Base-by-base conservation (phyloP, 37 sponge, comb jelly and placozoan genomes). In the Aphrocallistes beatrix region DNA sequence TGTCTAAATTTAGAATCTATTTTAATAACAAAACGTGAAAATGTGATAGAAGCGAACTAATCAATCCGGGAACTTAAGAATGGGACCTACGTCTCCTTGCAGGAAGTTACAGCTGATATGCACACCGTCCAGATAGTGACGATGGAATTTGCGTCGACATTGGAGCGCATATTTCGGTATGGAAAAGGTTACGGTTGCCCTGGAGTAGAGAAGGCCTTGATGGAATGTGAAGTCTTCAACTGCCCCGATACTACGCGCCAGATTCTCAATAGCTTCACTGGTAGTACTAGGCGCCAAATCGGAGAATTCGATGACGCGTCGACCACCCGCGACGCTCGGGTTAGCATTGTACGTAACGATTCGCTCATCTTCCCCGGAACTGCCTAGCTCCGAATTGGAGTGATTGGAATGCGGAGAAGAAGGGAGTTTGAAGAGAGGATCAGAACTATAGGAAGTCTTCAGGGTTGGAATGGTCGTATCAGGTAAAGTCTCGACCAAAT, bases 271-370 rank as follows among this genome's bases (percentile, higher is more conserved):
- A 19, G 75, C n/a, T 13, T 28, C 75, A 28, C 17, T 60, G 6
- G 75, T 60, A 60, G 75, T 60, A 28, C 3, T 60, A 60, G 75
- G 75, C 75, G 75, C 75, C 75, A 60, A 60, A 60, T 60, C 75
- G 10, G 75, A 25, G 75, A 60, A 60, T 32, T 60, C 75, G 8
- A 60, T 28, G 3, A 60, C 75, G 25, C 75, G 25, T 30, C 75
- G 8, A 8, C 75, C 75, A 30, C 75, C 75, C 3, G 75, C 75
- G n/a, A 60, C 34, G n/a, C 10, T 60, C 34, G 75, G 75, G n/a
- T 60, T 60, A 19, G 75, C 75, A 28, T 60, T 30, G 34, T 60
- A 60, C 3, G 75, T 60, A 32, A 60, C n/a, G 21, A 60, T 8
- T 3, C 75, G 75, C 25, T 60, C 75, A 13, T 60, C 75, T 19